phyloP scores from a whole-genome alignment of 2,113 vertebrate genomes.

The Ceyx cyanopectus region DNA sequence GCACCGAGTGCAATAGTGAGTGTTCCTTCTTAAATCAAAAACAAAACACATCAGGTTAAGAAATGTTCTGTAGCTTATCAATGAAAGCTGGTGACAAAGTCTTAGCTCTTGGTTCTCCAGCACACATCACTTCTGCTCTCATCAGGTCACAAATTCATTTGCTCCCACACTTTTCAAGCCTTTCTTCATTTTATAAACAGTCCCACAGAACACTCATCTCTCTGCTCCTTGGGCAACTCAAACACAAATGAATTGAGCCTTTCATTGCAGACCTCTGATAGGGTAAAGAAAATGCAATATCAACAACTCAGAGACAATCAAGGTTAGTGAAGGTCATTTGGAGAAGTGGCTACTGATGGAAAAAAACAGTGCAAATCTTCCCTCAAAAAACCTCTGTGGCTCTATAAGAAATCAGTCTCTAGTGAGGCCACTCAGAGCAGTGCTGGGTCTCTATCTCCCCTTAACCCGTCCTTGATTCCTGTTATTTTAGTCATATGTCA shows the following conservation, averaged over 20 bases:
- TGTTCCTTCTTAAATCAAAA: constrained; percentile 18
- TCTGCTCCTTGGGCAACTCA: background rate
- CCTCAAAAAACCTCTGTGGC: background rate
- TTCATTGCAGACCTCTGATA: constrained; percentile 15
- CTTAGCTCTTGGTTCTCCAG: background rate
- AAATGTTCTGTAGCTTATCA: background rate
- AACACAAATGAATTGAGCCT: constrained; percentile 29
- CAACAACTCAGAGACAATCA: background rate
- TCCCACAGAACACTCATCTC: constrained; percentile 15
- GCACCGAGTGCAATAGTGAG: background rate
- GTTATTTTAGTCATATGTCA: background rate
- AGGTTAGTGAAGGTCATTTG: background rate
- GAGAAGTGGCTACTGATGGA: background rate
- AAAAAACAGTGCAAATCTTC: background rate
- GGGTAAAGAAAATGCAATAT: constrained; percentile 5
- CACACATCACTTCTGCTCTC: constrained; percentile 1
- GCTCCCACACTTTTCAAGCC: background rate
- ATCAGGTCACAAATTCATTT: constrained; percentile 25
- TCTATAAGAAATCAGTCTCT: background rate
- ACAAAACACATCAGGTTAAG: constrained; percentile 37
- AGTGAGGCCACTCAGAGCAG: too few species aligned
- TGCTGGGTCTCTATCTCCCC: background rate
- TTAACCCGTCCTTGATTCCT: background rate
- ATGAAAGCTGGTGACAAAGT: background rate
- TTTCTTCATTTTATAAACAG: constrained; percentile 48